Conservation (phyloP, 1,140 invertebrate species). For the Conus ventricosus region DNA sequence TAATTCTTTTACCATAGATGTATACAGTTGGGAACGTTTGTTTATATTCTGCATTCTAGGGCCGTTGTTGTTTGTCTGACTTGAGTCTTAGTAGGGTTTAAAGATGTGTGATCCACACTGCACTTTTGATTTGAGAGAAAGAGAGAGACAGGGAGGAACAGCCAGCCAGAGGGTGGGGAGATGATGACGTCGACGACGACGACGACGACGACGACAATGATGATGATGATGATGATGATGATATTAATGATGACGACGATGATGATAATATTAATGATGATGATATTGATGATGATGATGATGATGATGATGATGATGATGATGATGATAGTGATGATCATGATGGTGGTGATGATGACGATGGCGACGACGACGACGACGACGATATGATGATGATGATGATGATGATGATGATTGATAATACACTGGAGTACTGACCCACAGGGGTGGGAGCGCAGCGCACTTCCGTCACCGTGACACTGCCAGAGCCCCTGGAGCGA, state of each 20-base stretch:
- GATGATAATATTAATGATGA: background rate
- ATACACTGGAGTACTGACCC: background rate
- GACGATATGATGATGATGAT: too few relatives aligned
- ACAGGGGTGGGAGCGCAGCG: constrained; percentile 48
- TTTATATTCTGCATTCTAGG: too few relatives aligned
- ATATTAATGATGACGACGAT: constrained; percentile 5
- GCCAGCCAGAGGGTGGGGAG: background rate
- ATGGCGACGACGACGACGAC: background rate
- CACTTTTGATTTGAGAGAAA: too few relatives aligned
- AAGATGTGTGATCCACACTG: too few relatives aligned
- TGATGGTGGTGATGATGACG: background rate
- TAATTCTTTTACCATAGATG: too few relatives aligned
- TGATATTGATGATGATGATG: constrained; percentile 2
- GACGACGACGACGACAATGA: background rate
- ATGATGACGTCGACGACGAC: background rate
- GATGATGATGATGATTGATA: too few relatives aligned
- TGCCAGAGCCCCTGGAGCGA: constrained; percentile 21
- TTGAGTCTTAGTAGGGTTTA: background rate
- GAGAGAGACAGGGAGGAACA: too few relatives aligned
- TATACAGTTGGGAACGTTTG: too few relatives aligned
- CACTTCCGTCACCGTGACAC: constrained; percentile 41
- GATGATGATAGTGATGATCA: too few relatives aligned
- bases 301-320: background rate
- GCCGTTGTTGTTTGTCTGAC: background rate
- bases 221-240: background rate